Base-by-base conservation (phyloP, 2,888 invertebrate species). In the Drosophila setosimentum region DNA sequence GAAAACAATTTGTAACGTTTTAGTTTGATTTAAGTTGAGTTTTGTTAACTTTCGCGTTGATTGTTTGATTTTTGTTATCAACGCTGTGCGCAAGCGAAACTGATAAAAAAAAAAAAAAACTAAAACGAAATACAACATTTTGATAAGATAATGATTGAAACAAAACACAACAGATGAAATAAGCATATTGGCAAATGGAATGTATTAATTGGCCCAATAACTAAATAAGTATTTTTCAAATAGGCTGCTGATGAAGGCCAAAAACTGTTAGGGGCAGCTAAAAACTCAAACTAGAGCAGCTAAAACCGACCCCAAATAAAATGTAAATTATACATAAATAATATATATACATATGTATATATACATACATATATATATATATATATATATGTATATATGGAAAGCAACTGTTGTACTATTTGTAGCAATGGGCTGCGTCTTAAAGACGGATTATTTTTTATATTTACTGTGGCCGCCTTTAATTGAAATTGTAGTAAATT, bases 1-100 rank as follows among this genome's bases (percentile, higher is more conserved):
- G 3, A 24, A 24, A 45, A 8, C 24, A 50, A 61, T 74, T 58
- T 57, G 59, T 49, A 65, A 55, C 24, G 68, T 68, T 78, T 76
- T 73, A 68, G 53, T 79, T 80, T 66, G 67, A 64, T 74, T 78
- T 64, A 32, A 66, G 68, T 78, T 78, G 49, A 72, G 65, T 76
- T 86, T 76, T 80, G 78, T 86, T 82, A 71, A 79, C 57, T 73
- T 83, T 79, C 74, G 84, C 82, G 80, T 83, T 82, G 78, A 72
- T 64, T 80, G 45, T 73, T 72, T 74, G 60, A 73, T 62, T 82
- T 84, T 80, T 74, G 82, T 85, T 86, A 85, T 74, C 79, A 85
- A 89, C 86, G 87, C 85, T 89, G 86, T 81, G 81, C 88, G 88
- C 86, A 88, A 84, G 79, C 78, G 60, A 77, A 74, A 69, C 75